These are phyloP conservation scores for Epistrophella euchroma DNA, from an alignment of 2,888 invertebrate genomes.

Conservation along the genomic window DNA sequence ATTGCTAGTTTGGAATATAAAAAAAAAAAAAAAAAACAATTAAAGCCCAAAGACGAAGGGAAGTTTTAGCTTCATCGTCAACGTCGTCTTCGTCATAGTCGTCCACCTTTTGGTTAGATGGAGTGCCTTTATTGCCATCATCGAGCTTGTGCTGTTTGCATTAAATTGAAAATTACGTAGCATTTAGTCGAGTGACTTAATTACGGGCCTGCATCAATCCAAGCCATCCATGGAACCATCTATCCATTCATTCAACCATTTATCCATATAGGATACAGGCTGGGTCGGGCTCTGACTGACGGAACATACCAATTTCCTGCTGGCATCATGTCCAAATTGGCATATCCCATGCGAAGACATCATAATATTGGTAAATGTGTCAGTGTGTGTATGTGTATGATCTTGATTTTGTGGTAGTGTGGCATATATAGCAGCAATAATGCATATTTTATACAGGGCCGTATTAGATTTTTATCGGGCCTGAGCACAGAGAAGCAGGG, in stretches of 20 bases:
- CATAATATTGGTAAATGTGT: constrained; percentile 45
- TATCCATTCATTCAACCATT: constrained; percentile 55
- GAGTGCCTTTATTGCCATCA: constrained; percentile 41
- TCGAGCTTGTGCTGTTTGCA: constrained; percentile 70
- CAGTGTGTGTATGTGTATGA: not conserved
- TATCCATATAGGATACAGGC: constrained; percentile 55
- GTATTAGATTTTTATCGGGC: not conserved
- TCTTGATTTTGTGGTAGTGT: not conserved
- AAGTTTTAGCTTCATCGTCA: constrained; percentile 38
- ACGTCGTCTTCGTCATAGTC: constrained; percentile 1
- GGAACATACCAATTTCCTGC: constrained; percentile 76
- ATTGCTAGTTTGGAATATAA: constrained; percentile 49
- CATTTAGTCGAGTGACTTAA: constrained; percentile 76
- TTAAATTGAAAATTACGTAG: constrained; percentile 75
- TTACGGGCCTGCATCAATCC: constrained; percentile 68
- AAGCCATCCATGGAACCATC: constrained; percentile 49
- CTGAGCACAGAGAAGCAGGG: too few species aligned
- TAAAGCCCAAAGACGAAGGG: constrained; percentile 62
- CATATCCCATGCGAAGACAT: constrained; percentile 76
- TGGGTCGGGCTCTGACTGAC: constrained; percentile 57
- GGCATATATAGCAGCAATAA: constrained; percentile 34
- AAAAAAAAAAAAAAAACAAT: too few species aligned
- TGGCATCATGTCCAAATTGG: constrained; percentile 76
- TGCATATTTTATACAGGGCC: not conserved
- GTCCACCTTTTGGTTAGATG: constrained; percentile 19